Conservation (phyloP, 2,888 invertebrate species). For the Cheilosia pagana region DNA sequence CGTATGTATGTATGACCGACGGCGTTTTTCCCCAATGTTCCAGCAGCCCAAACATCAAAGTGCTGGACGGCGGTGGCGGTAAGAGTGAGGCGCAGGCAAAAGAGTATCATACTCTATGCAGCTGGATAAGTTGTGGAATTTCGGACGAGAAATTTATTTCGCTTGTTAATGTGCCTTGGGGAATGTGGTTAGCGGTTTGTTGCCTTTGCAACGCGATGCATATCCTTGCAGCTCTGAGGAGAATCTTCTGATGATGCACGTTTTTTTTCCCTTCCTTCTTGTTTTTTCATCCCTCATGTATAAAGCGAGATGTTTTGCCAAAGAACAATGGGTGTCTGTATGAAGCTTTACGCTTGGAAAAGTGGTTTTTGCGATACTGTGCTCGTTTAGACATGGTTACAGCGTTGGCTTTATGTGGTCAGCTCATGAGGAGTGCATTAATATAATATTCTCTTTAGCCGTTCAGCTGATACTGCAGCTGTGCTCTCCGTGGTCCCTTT, state of each 20-base stretch:
- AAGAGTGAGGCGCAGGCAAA: conserved; percentile 48
- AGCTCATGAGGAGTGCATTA: conserved; percentile 66
- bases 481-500: conserved; percentile 9
- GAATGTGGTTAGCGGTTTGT: conserved; percentile 72
- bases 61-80: conserved; percentile 32
- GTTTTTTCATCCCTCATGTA: conserved; percentile 12
- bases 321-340: conserved; percentile 66
- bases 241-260: conserved; percentile 51
- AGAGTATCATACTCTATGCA: conserved; percentile 20
- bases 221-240: conserved; percentile 39
- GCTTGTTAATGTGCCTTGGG: conserved; percentile 73
- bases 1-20: conserved; percentile 30
- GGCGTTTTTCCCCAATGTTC: conserved; percentile 36
- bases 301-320: conserved; percentile 24
- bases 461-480: conserved; percentile 8
- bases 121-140: conserved; percentile 63
- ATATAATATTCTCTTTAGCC: conserved; percentile 64
- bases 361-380: conserved; percentile 49
- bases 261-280: conserved; percentile 29
- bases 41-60: conserved; percentile 30
- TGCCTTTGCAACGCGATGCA: conserved; percentile 48
- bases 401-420: conserved; percentile 58
- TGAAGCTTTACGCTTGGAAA: conserved; percentile 55
- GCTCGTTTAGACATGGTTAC: conserved; percentile 47
- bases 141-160: conserved; percentile 69